Base-by-base conservation (phyloP, 2,888 invertebrate genomes). In the Ophioninae sp. region DNA sequence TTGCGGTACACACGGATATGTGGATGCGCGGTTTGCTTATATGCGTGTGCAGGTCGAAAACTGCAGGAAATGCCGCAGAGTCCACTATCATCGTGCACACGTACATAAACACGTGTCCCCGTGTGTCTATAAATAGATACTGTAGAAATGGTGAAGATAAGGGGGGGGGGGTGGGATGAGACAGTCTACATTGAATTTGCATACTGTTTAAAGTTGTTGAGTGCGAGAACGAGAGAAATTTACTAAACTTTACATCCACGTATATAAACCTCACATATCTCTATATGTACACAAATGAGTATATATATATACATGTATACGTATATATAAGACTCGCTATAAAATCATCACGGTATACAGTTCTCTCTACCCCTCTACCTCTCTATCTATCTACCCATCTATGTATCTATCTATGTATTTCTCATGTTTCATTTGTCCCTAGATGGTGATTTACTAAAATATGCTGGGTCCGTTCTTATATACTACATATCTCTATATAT, bases 121-220 rank as follows among this genome's bases (percentile, higher is more conserved):
- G 41, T 41, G 41, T 44, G 44, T 44, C 44, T 44, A 44, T 13
- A 10, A 44, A 44, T 44, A 44, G 44, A 3, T 5, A 44, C 13
- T 39, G 37, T 62, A 50, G 69, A 44, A 44, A 73, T 62, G 44
- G 21, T 5, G 74, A 79, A 70, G 75, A 83, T 75, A 41, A 69
- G 10, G 10, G 59, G 61, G 44, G 10, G 77, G 61, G 62, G 64
- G 68, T 50, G 37, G 56, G 57, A 23, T 17, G 62, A 39, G 41
- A 59, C 72, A 74, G 81, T 78, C 82, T 78, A 79, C 76, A 44
- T 84, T 59, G 86, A 89, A 89, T 89, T 88, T 89, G 87, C 89
- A 89, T 88, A 86, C 79, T 85, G 84, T 84, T 84, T 81, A 88
- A 88, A 87, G 85, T 88, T 88, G 87, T 78, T 84, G 85, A 79